Base-by-base conservation (phyloP, 2,113 vertebrate species). In the Bathybates hornii region DNA sequence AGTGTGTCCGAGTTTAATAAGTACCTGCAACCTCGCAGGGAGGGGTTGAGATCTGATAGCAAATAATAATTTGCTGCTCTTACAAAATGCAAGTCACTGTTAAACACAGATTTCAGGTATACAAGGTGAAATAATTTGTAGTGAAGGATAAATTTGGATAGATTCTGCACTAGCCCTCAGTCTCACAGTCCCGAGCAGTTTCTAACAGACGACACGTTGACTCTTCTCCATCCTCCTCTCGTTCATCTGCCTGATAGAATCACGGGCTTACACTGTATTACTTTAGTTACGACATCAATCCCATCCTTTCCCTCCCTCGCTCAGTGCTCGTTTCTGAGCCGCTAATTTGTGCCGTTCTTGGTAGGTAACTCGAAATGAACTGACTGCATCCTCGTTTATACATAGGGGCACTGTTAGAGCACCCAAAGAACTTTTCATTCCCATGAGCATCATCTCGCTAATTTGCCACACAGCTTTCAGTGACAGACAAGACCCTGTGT, bases 151-250 rank as follows among this genome's bases (percentile, higher is more conserved):
- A 9, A 38, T 68, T 38, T 41, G 63, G 19, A 41, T 68, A 41
- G 14, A 68, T 14, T 38, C 19, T 21, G 1, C 63, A 0, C 59
- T n/a, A 36, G 59, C 17, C 32, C 61, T 3, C 61, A 66, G 19
- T 66, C 34, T 66, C 61, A 5, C 61, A 38, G 34, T 38, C 6
- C 61, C 17, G 6, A 38, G 34, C 34, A 68, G 61, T 66, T 66
- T 66, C 61, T 66, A 66, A 8, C 61, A n/a, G 34, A 68, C 17
- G 2, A n/a, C 34, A 66, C 34, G 6, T 38, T 21, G 36, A 41
- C 11, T 21, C 19, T 13, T 68, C 63, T 41, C 34, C 36, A 68
- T 41, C 19, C 34, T 21, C 63, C 19, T 68, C 63, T 68, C 63
- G 0, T 41, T 68, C 19, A 8, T 66, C 19, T 66, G 10, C 7